Evolutionary conservation across 2,113 vertebrate species (phyloP), one percentile per base, ranked within the genome.

Genomic region (Channa maculata): DNA sequence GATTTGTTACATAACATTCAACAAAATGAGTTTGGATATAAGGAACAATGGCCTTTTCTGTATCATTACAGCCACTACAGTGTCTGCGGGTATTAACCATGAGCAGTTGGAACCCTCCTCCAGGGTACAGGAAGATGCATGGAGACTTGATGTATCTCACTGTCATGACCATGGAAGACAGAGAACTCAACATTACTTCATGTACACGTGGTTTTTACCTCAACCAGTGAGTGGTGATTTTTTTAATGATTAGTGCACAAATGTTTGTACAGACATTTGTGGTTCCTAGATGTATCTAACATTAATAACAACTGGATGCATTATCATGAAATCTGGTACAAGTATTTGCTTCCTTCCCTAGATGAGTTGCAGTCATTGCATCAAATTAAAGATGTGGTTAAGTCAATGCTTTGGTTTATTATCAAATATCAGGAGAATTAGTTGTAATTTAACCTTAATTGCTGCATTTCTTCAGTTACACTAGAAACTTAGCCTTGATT

Each of bases 31-130:
- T 54, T 70, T 5, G 54, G 34, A 60, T 36, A 4, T 11, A 41
- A 65, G 43, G 14, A 54, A n/a, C 12, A n/a, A 11, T 44, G 13
- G 37, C 3, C 64, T 41, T 43, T 54, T 53, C 13, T 66, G 1
- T 43, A n/a, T 58, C 11, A 34, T 73, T 67, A 7, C 61, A 98
- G 97, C 95, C 96, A 45, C 83, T 97, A 79, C 96, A 97, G 92
- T 98, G 97, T 91, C 93, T 99, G 50, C 96, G 96, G 88, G 95
- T 97, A 0, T 82, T 99, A 85, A 97, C 95, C 0, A 95, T 96
- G 94, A 98, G 97, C 3, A 96, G 95, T 91, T 99, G 97, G 97
- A 99, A 98, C 84, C 97, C 97, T 0, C 97, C 97, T 0, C 97
- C 97, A 0, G 97, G 97, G n/a, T 98, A 98, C 92, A 94, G 97